These are phyloP conservation scores for Hybognathus amarus DNA, from an alignment of 2,797 vertebrate species.

Conservation along the genomic window DNA sequence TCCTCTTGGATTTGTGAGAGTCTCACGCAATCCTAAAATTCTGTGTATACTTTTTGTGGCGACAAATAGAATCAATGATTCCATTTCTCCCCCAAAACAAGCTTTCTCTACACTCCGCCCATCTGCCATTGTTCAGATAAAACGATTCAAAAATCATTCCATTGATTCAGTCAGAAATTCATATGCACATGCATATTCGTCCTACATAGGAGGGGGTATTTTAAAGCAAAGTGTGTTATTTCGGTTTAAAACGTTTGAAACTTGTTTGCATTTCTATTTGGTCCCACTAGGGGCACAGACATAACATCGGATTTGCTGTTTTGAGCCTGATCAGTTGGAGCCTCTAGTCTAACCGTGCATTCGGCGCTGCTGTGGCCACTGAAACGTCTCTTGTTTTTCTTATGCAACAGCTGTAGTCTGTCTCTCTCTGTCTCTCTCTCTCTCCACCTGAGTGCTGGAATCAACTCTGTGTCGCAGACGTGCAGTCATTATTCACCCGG, in stretches of 20 bases:
- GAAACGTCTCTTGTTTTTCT: slow-evolving; percentile 35
- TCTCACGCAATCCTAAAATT: neutral
- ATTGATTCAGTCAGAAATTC: neutral
- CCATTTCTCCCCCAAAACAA: too few species aligned
- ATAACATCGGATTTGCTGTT: neutral
- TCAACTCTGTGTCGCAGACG: slow-evolving; percentile 32
- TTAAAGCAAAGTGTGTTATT: neutral
- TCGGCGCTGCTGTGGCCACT: slow-evolving; percentile 9
- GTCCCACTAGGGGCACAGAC: neutral
- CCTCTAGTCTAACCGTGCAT: neutral
- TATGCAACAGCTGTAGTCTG: slow-evolving; percentile 53
- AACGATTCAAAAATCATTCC: neutral
- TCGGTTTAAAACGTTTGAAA: slow-evolving; percentile 3
- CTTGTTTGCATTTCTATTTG: neutral
- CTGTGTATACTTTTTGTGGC: neutral
- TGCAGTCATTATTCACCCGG: slow-evolving; percentile 57
- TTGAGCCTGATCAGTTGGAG: neutral
- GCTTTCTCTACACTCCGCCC: neutral
- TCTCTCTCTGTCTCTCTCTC: slow-evolving; percentile 8
- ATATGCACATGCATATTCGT: neutral
- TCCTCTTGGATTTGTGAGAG: neutral
- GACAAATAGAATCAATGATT: neutral
- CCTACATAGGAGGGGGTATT: neutral
- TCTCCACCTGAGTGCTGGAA: slow-evolving; percentile 37
- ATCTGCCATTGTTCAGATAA: neutral